Conservation (phyloP, 2,797 vertebrate genomes). For the Coregonus ussuriensis region DNA sequence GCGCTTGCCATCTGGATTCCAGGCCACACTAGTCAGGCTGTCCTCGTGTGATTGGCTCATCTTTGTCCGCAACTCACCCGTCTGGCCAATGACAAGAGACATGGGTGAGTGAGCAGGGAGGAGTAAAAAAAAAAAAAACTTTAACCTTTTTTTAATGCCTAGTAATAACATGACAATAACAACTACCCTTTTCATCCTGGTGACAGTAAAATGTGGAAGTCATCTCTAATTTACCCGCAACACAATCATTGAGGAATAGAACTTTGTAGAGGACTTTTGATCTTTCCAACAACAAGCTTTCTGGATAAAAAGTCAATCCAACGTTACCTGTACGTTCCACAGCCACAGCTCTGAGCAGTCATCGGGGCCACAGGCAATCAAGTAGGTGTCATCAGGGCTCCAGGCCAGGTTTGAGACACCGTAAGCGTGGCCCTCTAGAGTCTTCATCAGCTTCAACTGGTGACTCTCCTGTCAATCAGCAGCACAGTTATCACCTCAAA, state of each 20-base stretch:
- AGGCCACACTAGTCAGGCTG: constrained; percentile 95
- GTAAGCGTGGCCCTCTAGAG: constrained; percentile 94
- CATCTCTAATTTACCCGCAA: background rate
- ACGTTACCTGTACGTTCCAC: constrained; percentile 91
- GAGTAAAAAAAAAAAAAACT: background rate
- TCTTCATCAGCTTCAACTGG: constrained; percentile 91
- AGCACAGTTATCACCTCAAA: background rate
- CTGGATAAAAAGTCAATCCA: background rate
- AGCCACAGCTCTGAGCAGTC: constrained; percentile 99
- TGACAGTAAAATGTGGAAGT: background rate
- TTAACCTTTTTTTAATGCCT: background rate
- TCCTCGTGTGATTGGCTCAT: constrained; percentile 99
- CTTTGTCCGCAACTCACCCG: constrained; percentile 94
- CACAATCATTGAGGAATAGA: background rate
- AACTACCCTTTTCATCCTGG: background rate
- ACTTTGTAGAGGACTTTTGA: background rate
- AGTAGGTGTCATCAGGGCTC: constrained; percentile 94
- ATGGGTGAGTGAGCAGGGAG: background rate
- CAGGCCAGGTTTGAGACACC: constrained; percentile 96
- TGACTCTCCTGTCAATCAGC: constrained; percentile 84
- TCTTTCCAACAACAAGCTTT: background rate
- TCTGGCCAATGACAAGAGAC: constrained; percentile 68
- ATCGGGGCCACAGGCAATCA: constrained; percentile 95
- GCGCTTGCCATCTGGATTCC: constrained; percentile 97
- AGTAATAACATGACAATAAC: background rate